These are phyloP conservation scores for Prionace glauca DNA, from an alignment of 2,797 vertebrate genomes.

Conservation along the genomic window DNA sequence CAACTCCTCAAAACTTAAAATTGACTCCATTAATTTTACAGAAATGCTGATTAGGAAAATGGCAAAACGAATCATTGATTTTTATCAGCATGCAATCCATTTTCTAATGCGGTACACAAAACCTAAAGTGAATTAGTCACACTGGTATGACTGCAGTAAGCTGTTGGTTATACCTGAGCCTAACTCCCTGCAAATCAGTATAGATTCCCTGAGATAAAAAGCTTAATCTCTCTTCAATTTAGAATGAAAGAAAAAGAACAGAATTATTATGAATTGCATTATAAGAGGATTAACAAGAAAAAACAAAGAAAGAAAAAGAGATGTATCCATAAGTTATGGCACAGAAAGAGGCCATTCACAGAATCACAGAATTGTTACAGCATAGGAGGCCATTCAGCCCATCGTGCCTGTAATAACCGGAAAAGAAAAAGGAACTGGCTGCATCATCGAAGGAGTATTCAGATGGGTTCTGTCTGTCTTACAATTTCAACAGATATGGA, in stretches of 20 bases:
- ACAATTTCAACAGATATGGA: background rate
- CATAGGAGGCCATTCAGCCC: no score
- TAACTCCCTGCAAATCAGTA: no score
- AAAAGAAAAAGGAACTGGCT: no score
- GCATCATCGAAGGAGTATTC: background rate
- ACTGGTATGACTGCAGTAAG: background rate
- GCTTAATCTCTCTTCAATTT: background rate
- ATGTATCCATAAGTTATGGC: no score
- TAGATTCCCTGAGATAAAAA: background rate
- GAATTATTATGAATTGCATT: background rate
- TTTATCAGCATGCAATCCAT: background rate
- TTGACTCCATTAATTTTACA: background rate
- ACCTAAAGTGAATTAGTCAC: background rate
- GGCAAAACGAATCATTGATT: background rate
- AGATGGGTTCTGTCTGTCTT: no score
- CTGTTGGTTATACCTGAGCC: background rate
- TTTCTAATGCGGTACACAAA: background rate
- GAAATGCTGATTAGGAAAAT: background rate
- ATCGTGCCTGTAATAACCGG: no score
- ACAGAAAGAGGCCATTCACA: no score
- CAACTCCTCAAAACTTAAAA: background rate
- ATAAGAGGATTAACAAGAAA: background rate
- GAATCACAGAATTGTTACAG: no score
- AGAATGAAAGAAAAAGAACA: background rate
- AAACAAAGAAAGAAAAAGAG: background rate